These are phyloP conservation scores for Vanessa atalanta DNA, from an alignment of 1,140 invertebrate species.

Conservation along the genomic window DNA sequence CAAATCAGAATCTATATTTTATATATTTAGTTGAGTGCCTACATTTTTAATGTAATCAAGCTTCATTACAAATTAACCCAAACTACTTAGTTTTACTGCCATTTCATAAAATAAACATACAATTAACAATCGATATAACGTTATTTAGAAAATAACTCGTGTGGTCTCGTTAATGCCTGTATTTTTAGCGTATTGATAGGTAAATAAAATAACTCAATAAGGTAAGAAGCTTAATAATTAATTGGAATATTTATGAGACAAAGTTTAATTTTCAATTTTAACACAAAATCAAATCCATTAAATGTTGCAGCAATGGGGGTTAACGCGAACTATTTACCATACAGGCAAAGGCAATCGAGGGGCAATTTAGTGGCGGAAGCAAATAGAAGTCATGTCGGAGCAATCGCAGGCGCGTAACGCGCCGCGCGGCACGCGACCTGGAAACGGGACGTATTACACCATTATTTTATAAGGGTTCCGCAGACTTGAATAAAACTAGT, in stretches of 20 bases:
- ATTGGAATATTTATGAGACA: not conserved
- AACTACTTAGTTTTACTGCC: too few relatives aligned
- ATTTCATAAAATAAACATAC: too few relatives aligned
- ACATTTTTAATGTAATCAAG: too few relatives aligned
- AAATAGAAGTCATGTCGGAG: conserved; percentile 56
- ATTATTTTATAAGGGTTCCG: conserved; percentile 24
- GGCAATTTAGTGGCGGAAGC: conserved; percentile 66
- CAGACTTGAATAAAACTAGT: not conserved
- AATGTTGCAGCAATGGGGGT: conserved; percentile 1
- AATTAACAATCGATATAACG: too few relatives aligned
- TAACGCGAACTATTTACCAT: conserved; percentile 44
- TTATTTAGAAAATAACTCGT: too few relatives aligned
- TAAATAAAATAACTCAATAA: too few relatives aligned
- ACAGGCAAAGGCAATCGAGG: conserved; percentile 52
- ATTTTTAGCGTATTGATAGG: too few relatives aligned
- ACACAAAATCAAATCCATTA: conserved; percentile 2
- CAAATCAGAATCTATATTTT: not conserved
- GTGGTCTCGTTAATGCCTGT: too few relatives aligned
- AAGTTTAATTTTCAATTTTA: conserved; percentile 4
- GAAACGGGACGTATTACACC: not conserved
- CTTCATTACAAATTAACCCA: too few relatives aligned
- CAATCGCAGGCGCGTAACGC: conserved; percentile 46
- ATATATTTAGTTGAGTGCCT: not conserved
- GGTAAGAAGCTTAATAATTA: too few relatives aligned
- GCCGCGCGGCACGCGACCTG: conserved; percentile 38